Evolutionary conservation across 92 coral and sea anemone species (phyloP).

Genomic region (Phymanthus crucifer): DNA sequence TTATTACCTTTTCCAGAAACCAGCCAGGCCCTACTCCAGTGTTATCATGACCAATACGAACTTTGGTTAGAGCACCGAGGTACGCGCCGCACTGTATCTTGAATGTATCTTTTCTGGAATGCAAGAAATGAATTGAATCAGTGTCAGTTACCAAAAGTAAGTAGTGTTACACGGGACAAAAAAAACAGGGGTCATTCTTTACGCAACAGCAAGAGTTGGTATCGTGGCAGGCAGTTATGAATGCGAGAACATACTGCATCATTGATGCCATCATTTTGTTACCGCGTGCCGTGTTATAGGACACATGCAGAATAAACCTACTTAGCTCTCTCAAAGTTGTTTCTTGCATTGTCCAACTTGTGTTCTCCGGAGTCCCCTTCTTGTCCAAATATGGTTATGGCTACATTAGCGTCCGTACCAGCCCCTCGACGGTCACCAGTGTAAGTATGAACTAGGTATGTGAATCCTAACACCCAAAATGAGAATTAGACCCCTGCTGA

Average conservation of each 20-base stretch:
- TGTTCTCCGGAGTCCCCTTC: slow-evolving; percentile 95
- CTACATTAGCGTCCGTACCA: slow-evolving; percentile 98
- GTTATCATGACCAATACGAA: slow-evolving; percentile 96
- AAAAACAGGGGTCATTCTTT: too few species aligned
- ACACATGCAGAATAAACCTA: slow-evolving; percentile 31
- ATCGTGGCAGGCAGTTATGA: too few species aligned
- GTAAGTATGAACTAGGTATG: slow-evolving; percentile 84
- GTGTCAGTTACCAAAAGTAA: too few species aligned
- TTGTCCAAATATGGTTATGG: slow-evolving; percentile 91
- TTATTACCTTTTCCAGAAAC: slow-evolving; percentile 93
- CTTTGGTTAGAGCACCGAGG: slow-evolving; percentile 81
- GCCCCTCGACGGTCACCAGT: slow-evolving; percentile 96
- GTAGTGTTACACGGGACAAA: too few species aligned
- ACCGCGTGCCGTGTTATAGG: neutral
- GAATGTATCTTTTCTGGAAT: slow-evolving; percentile 78
- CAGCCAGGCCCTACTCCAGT: slow-evolving; percentile 98
- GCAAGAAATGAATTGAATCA: too few species aligned
- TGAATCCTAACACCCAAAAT: slow-evolving; percentile 54
- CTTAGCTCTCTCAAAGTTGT: slow-evolving; percentile 98
- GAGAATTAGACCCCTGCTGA: too few species aligned
- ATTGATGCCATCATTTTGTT: too few species aligned
- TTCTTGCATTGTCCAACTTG: slow-evolving; percentile 88
- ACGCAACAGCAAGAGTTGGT: too few species aligned
- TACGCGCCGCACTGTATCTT: slow-evolving; percentile 68
- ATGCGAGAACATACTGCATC: too few species aligned